phyloP scores from a whole-genome alignment of 2,113 vertebrate species.

The Carlito syrichta region DNA sequence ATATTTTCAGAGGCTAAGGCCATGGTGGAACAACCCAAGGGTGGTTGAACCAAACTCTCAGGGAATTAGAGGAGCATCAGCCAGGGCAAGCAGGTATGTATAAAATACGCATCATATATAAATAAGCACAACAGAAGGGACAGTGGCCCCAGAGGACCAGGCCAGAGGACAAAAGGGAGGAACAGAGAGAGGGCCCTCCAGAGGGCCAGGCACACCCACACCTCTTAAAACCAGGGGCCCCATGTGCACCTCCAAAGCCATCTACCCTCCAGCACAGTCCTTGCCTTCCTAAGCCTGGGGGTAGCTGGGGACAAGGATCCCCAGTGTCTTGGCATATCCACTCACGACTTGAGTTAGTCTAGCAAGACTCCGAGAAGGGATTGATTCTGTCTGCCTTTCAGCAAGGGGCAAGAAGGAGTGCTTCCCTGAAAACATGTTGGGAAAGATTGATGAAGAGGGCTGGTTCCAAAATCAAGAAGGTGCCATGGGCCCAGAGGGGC shows the following conservation, averaged over 20 bases:
- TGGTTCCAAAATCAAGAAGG: neutral
- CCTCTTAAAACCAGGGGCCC: neutral
- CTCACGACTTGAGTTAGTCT: neutral
- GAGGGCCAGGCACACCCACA: neutral
- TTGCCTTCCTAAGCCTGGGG: neutral
- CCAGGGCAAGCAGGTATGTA: neutral
- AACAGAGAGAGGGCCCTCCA: neutral
- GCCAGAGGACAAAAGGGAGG: neutral
- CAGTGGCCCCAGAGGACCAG: neutral
- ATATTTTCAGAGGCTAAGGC: slow-evolving; percentile 41
- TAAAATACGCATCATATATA: neutral
- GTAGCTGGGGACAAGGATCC: neutral
- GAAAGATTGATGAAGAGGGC: neutral
- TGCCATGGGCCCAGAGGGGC: accelerated
- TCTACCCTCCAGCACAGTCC: neutral
- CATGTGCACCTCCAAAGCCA: neutral
- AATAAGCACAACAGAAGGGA: neutral
- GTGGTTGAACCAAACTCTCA: neutral
- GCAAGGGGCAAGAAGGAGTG: neutral
- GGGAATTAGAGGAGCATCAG: neutral
- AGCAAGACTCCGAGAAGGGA: slow-evolving; percentile 21
- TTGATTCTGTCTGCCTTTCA: neutral
- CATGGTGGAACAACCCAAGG: neutral
- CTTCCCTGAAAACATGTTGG: neutral
- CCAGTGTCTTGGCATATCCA: neutral